These are phyloP conservation scores for Formica aserva DNA, from an alignment of 2,888 invertebrate genomes.

Conservation along the genomic window DNA sequence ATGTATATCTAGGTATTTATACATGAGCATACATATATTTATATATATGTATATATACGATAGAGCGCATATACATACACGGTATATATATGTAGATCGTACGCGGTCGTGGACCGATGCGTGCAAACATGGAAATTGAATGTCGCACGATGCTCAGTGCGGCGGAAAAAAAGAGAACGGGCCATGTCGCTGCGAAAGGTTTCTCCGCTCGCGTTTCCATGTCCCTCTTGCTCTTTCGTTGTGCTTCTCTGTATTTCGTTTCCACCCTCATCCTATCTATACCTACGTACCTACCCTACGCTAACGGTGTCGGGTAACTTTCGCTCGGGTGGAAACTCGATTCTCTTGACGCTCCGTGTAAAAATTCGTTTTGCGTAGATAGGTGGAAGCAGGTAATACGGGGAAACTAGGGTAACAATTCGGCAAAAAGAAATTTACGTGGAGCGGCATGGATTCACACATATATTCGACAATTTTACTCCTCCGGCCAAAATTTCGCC, in stretches of 20 bases:
- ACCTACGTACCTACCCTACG: background rate
- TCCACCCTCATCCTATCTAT: constrained; percentile 7
- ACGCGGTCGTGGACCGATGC: constrained; percentile 20
- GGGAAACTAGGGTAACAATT: constrained; percentile 38
- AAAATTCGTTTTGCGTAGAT: constrained; percentile 55
- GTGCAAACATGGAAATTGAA: constrained; percentile 69
- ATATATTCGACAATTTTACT: background rate
- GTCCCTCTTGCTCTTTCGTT: constrained; percentile 10
- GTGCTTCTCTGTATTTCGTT: constrained; percentile 23
- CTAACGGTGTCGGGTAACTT: constrained; percentile 64
- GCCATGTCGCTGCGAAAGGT: constrained; percentile 56
- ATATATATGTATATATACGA: background rate
- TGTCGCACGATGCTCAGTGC: constrained; percentile 57
- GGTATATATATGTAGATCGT: constrained; percentile 34
- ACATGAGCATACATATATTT: constrained; percentile 16
- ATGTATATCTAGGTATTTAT: constrained; percentile 18
- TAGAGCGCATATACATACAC: background rate
- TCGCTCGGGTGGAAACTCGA: constrained; percentile 64
- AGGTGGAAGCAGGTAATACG: constrained; percentile 33
- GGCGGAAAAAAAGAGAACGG: constrained; percentile 54
- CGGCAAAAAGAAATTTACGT: background rate
- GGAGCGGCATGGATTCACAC: constrained; percentile 9
- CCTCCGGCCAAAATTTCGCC: background rate
- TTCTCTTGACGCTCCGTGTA: constrained; percentile 52
- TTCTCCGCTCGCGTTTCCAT: constrained; percentile 45